These are phyloP conservation scores for Tortricodes alternella DNA, from an alignment of 2,888 invertebrate genomes.

Conservation along the genomic window DNA sequence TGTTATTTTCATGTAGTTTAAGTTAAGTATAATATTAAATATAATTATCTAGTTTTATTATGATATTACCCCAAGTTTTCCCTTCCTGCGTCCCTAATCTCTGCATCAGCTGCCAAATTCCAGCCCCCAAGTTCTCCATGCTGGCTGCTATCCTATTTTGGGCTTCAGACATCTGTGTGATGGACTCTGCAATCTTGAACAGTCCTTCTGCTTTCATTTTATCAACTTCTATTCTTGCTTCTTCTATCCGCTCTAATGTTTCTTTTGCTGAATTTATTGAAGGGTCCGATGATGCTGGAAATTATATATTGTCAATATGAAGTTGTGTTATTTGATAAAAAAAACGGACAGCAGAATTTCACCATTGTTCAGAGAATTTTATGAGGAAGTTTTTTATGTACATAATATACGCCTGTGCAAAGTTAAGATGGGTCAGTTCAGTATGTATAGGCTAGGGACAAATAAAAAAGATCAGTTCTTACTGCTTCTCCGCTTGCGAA, in stretches of 20 bases:
- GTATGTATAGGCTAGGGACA: not conserved
- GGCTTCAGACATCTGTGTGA: slow-evolving; percentile 23
- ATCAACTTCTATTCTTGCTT: slow-evolving; percentile 23
- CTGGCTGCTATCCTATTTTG: slow-evolving; percentile 24
- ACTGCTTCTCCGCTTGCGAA: slow-evolving; percentile 18
- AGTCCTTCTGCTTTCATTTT: slow-evolving; percentile 19
- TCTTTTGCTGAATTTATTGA: slow-evolving; percentile 28
- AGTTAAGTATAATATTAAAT: too few species aligned
- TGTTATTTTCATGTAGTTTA: too few species aligned
- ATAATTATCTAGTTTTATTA: too few species aligned
- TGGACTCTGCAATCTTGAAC: slow-evolving; percentile 24
- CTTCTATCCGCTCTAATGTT: slow-evolving; percentile 25
- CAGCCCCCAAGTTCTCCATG: slow-evolving; percentile 26
- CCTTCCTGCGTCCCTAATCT: slow-evolving; percentile 20
- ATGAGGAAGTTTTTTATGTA: too few species aligned
- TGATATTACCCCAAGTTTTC: slow-evolving; percentile 29
- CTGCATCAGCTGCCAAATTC: slow-evolving; percentile 25
- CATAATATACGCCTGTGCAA: too few species aligned
- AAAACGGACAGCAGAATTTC: too few species aligned
- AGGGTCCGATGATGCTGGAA: slow-evolving; percentile 19
- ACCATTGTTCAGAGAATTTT: too few species aligned
- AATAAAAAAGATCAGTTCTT: slow-evolving; percentile 6
- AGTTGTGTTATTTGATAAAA: too few species aligned
- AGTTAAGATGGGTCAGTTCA: too few species aligned
- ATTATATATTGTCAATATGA: not conserved